phyloP scores from a whole-genome alignment of 2,797 vertebrate species.

The Brachyrhaphis roseni region DNA sequence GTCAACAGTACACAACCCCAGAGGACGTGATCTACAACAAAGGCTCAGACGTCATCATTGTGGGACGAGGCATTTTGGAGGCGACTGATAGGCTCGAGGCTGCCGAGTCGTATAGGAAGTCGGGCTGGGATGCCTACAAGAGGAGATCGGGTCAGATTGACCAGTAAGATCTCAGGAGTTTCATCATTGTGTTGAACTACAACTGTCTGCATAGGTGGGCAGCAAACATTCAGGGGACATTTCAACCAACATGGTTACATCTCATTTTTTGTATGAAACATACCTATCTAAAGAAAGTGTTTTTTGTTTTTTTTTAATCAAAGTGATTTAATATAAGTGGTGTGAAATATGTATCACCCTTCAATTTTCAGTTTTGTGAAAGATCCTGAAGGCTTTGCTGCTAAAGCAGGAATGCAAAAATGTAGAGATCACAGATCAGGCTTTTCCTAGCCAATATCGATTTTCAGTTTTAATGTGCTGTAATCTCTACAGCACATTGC shows the following conservation, averaged over 20 bases:
- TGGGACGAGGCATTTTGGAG: conserved; percentile 90
- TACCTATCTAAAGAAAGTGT: not conserved
- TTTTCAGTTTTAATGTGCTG: not conserved
- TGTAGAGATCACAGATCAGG: not conserved
- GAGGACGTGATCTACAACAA: conserved; percentile 85
- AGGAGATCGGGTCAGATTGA: conserved; percentile 68
- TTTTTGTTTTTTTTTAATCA: not conserved
- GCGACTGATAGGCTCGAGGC: conserved; percentile 79
- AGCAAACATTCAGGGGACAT: not conserved
- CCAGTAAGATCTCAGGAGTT: conserved; percentile 28
- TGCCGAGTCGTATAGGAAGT: conserved; percentile 87
- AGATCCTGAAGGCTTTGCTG: not conserved
- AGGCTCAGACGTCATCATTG: conserved; percentile 93
- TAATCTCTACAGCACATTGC: not conserved
- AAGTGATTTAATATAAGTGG: not conserved
- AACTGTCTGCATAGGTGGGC: not conserved
- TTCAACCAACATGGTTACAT: not conserved
- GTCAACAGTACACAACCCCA: conserved; percentile 91
- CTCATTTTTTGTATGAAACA: not conserved
- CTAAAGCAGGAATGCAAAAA: not conserved
- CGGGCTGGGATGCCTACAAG: conserved; percentile 90
- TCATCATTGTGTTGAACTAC: not conserved
- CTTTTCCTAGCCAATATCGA: not conserved
- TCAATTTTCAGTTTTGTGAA: not conserved
- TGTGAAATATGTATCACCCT: not conserved